Percentiles rank a stretch among this genome's conserved stretches.
Conservation (phyloP, 2,888 invertebrate species). For the Philereme transversata region DNA sequence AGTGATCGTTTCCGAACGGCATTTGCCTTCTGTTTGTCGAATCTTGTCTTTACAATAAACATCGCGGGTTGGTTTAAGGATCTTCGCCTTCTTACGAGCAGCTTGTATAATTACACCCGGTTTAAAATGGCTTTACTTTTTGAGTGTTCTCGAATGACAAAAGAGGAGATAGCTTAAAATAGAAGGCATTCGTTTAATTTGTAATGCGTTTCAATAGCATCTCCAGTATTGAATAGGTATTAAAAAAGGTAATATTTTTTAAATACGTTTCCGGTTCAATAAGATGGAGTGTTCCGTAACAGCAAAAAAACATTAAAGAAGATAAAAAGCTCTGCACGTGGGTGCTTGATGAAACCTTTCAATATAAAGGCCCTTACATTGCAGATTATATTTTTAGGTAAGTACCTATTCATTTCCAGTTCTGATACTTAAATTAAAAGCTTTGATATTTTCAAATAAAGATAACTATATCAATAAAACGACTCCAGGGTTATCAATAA, state of each 20-base stretch:
- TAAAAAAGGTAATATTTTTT: constrained; percentile 60
- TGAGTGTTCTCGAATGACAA: constrained; percentile 75
- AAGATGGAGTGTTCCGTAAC: constrained; percentile 54
- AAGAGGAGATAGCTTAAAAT: constrained; percentile 62
- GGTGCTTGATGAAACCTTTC: constrained; percentile 33
- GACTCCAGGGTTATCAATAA: constrained; percentile 29
- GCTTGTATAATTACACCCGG: constrained; percentile 74
- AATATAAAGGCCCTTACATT: constrained; percentile 24
- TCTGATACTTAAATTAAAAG: constrained; percentile 24
- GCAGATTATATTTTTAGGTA: constrained; percentile 22
- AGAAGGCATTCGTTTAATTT: constrained; percentile 65
- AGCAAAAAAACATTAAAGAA: constrained; percentile 47
- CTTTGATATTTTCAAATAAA: constrained; percentile 22
- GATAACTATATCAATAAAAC: constrained; percentile 20
- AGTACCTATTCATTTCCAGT: constrained; percentile 19
- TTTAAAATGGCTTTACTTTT: constrained; percentile 66
- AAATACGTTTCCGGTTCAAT: constrained; percentile 70
- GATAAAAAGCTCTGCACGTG: constrained; percentile 52
- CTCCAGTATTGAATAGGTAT: constrained; percentile 48
- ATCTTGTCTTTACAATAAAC: constrained; percentile 73
- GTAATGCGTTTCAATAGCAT: constrained; percentile 69
- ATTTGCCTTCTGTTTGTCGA: constrained; percentile 72
- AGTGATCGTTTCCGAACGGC: constrained; percentile 70
- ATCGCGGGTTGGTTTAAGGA: constrained; percentile 63
- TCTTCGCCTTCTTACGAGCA: constrained; percentile 54